Evolutionary conservation across 2,888 invertebrate genomes (phyloP), one percentile per base, ranked within the genome.

Genomic region (Limnephilus marmoratus): DNA sequence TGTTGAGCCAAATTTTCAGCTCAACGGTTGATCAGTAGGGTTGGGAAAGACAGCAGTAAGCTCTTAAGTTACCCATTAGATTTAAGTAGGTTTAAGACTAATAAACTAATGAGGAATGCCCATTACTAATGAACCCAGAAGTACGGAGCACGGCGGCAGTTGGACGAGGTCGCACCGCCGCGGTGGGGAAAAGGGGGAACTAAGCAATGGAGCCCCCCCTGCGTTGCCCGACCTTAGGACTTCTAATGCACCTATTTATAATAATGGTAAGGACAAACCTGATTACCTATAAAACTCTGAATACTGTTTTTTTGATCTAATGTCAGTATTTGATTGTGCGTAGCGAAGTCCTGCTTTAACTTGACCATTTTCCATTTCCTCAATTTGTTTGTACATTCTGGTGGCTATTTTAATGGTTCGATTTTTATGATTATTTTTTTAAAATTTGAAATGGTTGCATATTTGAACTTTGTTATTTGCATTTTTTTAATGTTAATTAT

Each of bases 81-180:
- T 53, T 53, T 53, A 18, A 37, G 37, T 37, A 37, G 41, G 9
- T 41, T 41, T 7, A n/a, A 68, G 24, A 68, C n/a, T 68, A 68
- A 68, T 68, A 68, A 68, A 68, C 68, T 68, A 68, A 68, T 68
- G 68, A 5, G 68, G 24, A 68, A 68, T 68, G 24, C 24, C 68
- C 24, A 68, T 68, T 68, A 68, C 68, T 68, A 85, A 85, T 85
- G 37, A 37, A 82, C 31, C 82, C 83, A 91, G 91, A 89, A 92
- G 90, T 45, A 92, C 68, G 37, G 93, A 93, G 18, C 92, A 93
- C 37, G 93, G 92, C 13, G 87, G 90, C 18, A 68, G 68, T 68
- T 93, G 93, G 93, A 93, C 89, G n/a, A 91, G 93, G 91, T 86
- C 90, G n/a, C 90, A 92, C 49, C 91, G 93, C 1, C 86, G 87